phyloP scores from a whole-genome alignment of 2,797 vertebrate genomes.

The Caiman crocodilus region DNA sequence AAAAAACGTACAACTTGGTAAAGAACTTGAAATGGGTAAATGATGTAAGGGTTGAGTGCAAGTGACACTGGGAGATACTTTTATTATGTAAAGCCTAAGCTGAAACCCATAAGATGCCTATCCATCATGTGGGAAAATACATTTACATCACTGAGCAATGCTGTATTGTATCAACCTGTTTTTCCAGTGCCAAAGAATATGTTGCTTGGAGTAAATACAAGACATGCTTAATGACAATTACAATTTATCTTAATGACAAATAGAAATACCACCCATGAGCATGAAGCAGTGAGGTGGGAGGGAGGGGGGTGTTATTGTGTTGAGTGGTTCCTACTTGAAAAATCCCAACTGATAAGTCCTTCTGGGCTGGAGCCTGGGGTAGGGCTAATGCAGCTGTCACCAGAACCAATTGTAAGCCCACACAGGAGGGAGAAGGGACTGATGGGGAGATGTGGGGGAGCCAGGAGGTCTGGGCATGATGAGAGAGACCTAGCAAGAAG shows the following conservation, averaged over 20 bases:
- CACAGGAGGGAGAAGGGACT: not conserved
- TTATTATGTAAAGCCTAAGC: not conserved
- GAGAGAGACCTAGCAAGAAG: not conserved
- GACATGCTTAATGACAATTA: not conserved
- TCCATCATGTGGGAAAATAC: not conserved
- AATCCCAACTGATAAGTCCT: not conserved
- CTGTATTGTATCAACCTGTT: not conserved
- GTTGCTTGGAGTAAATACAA: not conserved
- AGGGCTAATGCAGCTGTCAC: not conserved
- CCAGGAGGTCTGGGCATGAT: not conserved
- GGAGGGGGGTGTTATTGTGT: not conserved
- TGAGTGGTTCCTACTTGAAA: not conserved
- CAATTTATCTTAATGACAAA: not conserved
- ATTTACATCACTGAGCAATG: not conserved
- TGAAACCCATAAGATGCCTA: not conserved
- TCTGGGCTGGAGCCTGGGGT: not conserved
- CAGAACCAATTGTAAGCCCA: too few species aligned
- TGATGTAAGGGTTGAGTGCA: constrained; percentile 9
- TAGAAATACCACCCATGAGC: not conserved
- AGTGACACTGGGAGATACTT: fast-evolving
- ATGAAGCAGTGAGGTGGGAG: not conserved
- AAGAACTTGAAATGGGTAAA: constrained; percentile 18
- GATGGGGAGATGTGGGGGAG: not conserved
- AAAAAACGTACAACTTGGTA: not conserved
- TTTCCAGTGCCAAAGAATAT: not conserved